Evolutionary conservation across 2,113 vertebrate species (phyloP).

Genomic region (Leuciscus idus): DNA sequence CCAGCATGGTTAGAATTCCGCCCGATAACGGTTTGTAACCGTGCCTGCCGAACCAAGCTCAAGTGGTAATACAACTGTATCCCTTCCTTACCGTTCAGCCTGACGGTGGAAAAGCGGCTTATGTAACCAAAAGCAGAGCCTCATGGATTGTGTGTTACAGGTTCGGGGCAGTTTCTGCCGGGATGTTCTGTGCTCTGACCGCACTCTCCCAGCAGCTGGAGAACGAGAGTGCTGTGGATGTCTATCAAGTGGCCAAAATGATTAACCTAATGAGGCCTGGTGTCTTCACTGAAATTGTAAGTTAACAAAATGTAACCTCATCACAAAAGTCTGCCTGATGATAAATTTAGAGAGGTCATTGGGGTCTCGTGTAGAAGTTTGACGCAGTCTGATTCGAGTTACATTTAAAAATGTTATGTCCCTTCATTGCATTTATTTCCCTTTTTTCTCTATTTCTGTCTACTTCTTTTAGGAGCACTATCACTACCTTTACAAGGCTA

Average conservation of each 20-base stretch:
- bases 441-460: neutral
- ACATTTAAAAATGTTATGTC: neutral
- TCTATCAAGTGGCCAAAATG: constrained; percentile 99
- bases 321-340: neutral
- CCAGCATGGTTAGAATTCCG: too few species aligned
- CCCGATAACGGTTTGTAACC: too few species aligned
- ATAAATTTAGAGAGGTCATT: neutral
- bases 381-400: neutral
- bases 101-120: too few species aligned
- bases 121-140: neutral
- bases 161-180: constrained; percentile 94
- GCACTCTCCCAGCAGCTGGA: constrained; percentile 96
- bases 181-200: constrained; percentile 93
- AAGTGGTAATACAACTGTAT: too few species aligned
- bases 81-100: too few species aligned
- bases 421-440: neutral
- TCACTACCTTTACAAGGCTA: constrained; percentile 99
- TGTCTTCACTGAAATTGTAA: constrained; percentile 98
- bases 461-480: constrained; percentile 87
- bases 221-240: constrained; percentile 93
- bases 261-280: constrained; percentile 99
- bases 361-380: neutral
- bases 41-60: too few species aligned
- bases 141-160: constrained; percentile 67
- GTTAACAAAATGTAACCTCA: constrained; percentile 61